phyloP scores from a whole-genome alignment of 2,888 invertebrate species.

The Argyresthia albistria region DNA sequence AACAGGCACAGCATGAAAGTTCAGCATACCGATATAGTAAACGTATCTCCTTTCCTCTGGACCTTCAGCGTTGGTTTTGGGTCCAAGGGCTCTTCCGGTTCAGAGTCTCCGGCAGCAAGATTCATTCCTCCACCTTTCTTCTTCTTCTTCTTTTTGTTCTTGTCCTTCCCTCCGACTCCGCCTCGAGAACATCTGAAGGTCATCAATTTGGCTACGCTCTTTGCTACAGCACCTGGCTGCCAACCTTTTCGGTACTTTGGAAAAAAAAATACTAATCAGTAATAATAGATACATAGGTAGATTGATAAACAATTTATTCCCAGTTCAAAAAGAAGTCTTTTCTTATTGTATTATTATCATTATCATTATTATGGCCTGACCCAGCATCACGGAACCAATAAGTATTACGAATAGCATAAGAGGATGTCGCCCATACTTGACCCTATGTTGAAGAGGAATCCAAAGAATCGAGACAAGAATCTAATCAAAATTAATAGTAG shows the following conservation, averaged over 20 bases:
- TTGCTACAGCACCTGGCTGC: constrained; percentile 70
- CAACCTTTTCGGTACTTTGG: constrained; percentile 37
- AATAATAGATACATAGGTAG: background rate
- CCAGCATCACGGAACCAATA: no score
- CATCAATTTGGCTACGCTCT: constrained; percentile 58
- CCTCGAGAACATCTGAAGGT: constrained; percentile 51
- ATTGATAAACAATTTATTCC: no score
- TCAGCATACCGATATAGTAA: constrained; percentile 69
- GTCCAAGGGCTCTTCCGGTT: constrained; percentile 58
- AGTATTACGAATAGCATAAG: no score
- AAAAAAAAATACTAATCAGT: background rate
- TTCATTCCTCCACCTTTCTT: constrained; percentile 21
- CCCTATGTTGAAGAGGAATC: no score
- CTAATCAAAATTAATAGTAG: no score
- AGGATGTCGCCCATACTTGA: no score
- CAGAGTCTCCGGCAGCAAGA: constrained; percentile 42
- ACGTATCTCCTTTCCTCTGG: constrained; percentile 76
- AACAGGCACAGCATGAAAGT: no score
- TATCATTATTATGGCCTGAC: no score
- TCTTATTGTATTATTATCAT: no score
- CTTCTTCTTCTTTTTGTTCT: constrained; percentile 51
- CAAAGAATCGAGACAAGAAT: no score
- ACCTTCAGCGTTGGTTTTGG: constrained; percentile 76
- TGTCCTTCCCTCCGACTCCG: constrained; percentile 26
- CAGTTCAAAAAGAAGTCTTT: no score